A percentile compares a stretch with the other conserved stretches of the same genome.
These are phyloP conservation scores for Perizoma flavofasciatum DNA, from an alignment of 2,888 invertebrate species.

Conservation along the genomic window DNA sequence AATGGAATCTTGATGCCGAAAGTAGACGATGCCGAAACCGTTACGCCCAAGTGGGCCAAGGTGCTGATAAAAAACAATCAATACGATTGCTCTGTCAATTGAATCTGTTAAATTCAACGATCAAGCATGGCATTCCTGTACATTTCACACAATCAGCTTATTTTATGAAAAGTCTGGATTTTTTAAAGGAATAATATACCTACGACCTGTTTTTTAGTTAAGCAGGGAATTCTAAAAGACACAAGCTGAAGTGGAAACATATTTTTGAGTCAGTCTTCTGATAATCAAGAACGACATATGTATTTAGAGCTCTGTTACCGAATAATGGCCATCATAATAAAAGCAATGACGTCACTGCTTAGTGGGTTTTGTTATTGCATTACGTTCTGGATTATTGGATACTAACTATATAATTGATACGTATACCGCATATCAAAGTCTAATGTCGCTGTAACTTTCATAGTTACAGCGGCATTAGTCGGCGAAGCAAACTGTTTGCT, in stretches of 20 bases:
- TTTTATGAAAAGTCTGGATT: too few relatives aligned
- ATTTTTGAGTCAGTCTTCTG: too few relatives aligned
- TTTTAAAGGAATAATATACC: too few relatives aligned
- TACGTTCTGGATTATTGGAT: constrained; percentile 9
- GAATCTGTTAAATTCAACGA: constrained; percentile 23
- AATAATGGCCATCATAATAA: constrained; percentile 15
- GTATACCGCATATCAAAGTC: constrained; percentile 1
- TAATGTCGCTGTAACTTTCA: constrained; percentile 28
- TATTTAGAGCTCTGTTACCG: not conserved
- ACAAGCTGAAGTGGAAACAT: too few relatives aligned
- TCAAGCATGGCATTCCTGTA: constrained; percentile 1
- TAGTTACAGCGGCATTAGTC: constrained; percentile 35
- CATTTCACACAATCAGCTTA: too few relatives aligned
- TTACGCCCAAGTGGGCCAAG: constrained; percentile 42
- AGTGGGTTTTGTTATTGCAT: constrained; percentile 20
- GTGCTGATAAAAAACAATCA: constrained; percentile 43
- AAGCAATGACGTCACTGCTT: constrained; percentile 16
- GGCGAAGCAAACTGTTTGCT: constrained; percentile 36
- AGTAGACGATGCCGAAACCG: constrained; percentile 11
- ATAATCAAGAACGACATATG: too few relatives aligned
- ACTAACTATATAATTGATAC: not conserved
- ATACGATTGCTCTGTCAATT: constrained; percentile 31
- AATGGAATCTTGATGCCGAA: constrained; percentile 5
- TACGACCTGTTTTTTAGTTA: too few relatives aligned
- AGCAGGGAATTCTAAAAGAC: too few relatives aligned